phyloP scores from a whole-genome alignment of 2,797 vertebrate species.

The Rhabdomys pumilio region DNA sequence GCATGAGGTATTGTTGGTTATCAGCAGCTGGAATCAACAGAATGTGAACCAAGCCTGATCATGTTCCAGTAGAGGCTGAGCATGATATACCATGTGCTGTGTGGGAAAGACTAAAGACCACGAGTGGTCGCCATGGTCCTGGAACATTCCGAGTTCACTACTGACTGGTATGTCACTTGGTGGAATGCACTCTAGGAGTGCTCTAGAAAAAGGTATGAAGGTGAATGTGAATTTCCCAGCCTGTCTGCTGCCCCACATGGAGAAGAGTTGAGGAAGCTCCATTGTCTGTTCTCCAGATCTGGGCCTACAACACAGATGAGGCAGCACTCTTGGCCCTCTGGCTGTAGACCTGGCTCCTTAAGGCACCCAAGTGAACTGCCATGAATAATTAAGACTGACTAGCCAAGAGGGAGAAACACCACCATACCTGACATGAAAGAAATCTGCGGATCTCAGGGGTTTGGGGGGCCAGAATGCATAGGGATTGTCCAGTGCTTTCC shows the following conservation, averaged over 20 bases:
- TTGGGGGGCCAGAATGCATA: constrained; percentile 92
- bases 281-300: constrained; percentile 76
- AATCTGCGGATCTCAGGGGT: background rate
- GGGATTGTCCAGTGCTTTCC: constrained; percentile 92
- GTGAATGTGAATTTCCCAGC: constrained; percentile 92
- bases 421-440: background rate
- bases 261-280: constrained; percentile 79
- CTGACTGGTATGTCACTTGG: constrained; percentile 93
- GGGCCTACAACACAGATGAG: constrained; percentile 93
- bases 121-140: constrained; percentile 84
- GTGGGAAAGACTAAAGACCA: background rate
- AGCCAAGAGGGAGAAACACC: constrained; percentile 82
- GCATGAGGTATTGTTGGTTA: background rate
- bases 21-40: background rate
- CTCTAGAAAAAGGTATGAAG: constrained; percentile 93
- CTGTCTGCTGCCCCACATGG: constrained; percentile 90
- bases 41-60: background rate
- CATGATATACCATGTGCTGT: background rate
- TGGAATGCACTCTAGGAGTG: constrained; percentile 89
- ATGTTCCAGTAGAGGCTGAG: background rate
- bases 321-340: constrained; percentile 92
- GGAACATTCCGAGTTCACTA: constrained; percentile 90
- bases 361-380: constrained; percentile 93
- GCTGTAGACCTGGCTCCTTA: constrained; percentile 90
- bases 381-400: constrained; percentile 93